Evolutionary conservation across 2,888 invertebrate species (phyloP).

Genomic region (Dryococelus australis): DNA sequence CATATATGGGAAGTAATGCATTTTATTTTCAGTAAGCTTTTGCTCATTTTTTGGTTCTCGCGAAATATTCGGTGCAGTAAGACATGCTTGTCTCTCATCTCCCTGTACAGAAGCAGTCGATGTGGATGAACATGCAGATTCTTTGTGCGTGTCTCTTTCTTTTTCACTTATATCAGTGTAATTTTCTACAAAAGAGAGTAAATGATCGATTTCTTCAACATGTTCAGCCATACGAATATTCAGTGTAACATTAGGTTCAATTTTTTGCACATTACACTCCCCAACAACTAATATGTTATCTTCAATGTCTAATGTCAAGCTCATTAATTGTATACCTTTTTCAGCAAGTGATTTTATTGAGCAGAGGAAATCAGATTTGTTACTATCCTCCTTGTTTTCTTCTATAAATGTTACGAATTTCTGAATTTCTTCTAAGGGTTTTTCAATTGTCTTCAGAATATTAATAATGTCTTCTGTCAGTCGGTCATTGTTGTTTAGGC

Average conservation of each 20-base stretch:
- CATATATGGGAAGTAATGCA: neutral
- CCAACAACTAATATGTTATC: neutral
- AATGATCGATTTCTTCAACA: neutral
- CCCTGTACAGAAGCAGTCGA: neutral
- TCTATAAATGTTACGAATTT: slow-evolving; percentile 54
- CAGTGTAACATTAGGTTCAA: neutral
- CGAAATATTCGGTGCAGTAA: neutral
- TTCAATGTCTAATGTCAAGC: neutral
- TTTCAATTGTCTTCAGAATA: slow-evolving; percentile 54
- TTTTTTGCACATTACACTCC: neutral
- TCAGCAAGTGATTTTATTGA: neutral
- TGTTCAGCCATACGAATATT: neutral
- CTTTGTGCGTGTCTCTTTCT: neutral
- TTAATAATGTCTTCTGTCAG: slow-evolving; percentile 51
- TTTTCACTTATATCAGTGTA: neutral
- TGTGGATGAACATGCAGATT: neutral
- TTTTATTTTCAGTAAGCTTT: neutral
- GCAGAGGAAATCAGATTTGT: neutral
- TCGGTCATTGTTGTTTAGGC: slow-evolving; percentile 23
- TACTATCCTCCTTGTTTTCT: slow-evolving; percentile 39
- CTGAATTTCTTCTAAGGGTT: slow-evolving; percentile 54
- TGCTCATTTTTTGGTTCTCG: neutral
- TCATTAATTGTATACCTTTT: neutral
- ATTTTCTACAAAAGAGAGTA: neutral
- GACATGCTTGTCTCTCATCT: neutral